A percentile compares a stretch with the other conserved stretches of the same genome.
These are phyloP conservation scores for Gymnogyps californianus DNA, from an alignment of 2,113 vertebrate genomes.

Conservation along the genomic window DNA sequence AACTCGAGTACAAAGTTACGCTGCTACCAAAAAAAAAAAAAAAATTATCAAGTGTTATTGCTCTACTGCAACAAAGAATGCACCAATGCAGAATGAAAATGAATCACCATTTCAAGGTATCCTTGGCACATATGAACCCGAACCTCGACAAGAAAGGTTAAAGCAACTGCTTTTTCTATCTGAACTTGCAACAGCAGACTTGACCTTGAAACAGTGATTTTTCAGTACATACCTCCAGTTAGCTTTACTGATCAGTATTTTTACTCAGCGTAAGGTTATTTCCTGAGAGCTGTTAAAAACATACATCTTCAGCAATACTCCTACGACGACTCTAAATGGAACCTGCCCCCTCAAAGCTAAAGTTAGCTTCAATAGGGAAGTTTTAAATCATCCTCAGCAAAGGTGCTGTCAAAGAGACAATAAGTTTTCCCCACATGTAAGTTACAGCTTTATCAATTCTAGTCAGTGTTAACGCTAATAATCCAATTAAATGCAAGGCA, in stretches of 20 bases:
- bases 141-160: neutral
- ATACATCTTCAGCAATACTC: neutral
- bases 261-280: neutral
- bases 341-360: neutral
- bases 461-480: neutral
- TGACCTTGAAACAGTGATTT: neutral
- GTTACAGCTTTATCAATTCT: neutral
- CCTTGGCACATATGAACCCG: too few relatives aligned
- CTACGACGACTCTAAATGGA: rapidly evolving
- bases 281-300: neutral
- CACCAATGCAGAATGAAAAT: neutral
- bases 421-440: neutral
- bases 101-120: neutral
- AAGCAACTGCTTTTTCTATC: neutral
- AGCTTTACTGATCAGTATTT: neutral
- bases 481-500: neutral
- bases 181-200: neutral
- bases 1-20: neutral
- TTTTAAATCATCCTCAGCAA: neutral
- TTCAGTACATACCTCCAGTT: neutral
- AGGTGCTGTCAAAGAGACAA: neutral
- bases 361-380: neutral
- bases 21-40: neutral
- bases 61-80: neutral
- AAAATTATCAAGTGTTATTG: neutral